These are phyloP conservation scores for Gisinianus flammeolus DNA, from an alignment of 2,888 invertebrate genomes.

Conservation along the genomic window DNA sequence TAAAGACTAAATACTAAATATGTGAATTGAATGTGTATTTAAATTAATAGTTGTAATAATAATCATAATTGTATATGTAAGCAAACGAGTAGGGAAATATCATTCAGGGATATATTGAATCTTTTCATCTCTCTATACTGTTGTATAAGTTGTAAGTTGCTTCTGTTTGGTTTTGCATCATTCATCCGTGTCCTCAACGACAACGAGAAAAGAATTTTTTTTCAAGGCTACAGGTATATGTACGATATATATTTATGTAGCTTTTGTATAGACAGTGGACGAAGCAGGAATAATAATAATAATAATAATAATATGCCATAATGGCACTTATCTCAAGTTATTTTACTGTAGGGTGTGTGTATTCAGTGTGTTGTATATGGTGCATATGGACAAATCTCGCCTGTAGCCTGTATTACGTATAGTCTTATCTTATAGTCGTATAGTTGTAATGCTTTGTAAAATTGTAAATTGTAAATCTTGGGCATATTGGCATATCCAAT, in stretches of 20 bases:
- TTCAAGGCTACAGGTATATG: constrained; percentile 14
- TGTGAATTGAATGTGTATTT: not conserved
- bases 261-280: not conserved
- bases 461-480: not conserved
- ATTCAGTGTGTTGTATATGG: not conserved
- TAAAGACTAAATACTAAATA: too few relatives aligned
- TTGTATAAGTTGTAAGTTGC: constrained; percentile 1
- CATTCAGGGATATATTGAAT: not conserved
- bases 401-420: too few relatives aligned
- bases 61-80: not conserved
- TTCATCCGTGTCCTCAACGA: not conserved
- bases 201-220: not conserved
- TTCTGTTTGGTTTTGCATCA: constrained; percentile 6
- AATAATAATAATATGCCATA: too few relatives aligned
- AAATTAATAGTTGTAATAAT: not conserved
- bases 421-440: too few relatives aligned
- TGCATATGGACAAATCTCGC: not conserved
- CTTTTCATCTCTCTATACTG: too few relatives aligned
- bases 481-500: not conserved
- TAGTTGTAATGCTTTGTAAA: not conserved
- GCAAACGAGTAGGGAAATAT: not conserved
- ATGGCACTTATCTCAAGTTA: too few relatives aligned
- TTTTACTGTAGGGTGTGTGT: too few relatives aligned
- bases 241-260: not conserved
- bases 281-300: too few relatives aligned